Conservation (phyloP, 2,113 vertebrate species). For the Butastur rufipennis region DNA sequence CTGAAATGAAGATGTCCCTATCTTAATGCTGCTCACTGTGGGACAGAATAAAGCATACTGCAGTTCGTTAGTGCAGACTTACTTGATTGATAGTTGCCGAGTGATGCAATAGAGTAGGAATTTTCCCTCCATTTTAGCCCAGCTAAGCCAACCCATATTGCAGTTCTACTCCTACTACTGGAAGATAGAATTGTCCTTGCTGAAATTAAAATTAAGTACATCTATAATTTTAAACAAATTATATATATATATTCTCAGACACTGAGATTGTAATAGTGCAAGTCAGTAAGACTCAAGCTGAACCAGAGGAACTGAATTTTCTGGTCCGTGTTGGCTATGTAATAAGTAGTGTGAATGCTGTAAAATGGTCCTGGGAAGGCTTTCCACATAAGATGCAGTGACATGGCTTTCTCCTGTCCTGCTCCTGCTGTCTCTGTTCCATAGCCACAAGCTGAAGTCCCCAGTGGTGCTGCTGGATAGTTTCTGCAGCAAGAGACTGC, state of each 20-base stretch:
- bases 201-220: not conserved
- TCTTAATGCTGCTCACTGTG: not conserved
- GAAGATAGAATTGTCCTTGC: not conserved
- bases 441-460: not conserved
- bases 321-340: rapidly evolving
- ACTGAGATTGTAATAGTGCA: not conserved
- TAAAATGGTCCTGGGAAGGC: not conserved
- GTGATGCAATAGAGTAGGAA: not conserved
- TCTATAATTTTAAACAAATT: not conserved
- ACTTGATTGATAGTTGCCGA: not conserved
- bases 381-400: not conserved
- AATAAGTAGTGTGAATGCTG: not conserved
- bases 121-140: not conserved
- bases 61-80: not conserved
- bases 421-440: not conserved
- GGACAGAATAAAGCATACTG: not conserved
- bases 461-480: not conserved
- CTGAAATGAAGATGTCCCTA: not conserved
- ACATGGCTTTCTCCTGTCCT: not conserved
- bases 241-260: not conserved
- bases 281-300: not conserved
- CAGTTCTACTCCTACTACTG: not conserved
- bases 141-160: not conserved
- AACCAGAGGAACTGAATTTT: not conserved
- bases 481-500: not conserved